Conservation (phyloP, 2,113 vertebrate genomes). For the Martes martes region DNA sequence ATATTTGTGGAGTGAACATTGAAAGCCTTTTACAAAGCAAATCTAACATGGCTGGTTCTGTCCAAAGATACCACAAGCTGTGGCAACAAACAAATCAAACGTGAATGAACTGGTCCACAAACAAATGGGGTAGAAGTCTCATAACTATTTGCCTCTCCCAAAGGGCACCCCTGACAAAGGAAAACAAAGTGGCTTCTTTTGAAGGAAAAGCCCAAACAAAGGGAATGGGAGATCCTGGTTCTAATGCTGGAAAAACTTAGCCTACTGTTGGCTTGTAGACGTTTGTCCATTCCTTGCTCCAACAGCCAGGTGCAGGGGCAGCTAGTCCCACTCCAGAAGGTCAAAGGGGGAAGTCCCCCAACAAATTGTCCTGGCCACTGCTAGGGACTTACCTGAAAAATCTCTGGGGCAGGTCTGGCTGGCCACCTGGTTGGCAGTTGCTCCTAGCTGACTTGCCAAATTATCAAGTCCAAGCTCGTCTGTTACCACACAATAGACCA, state of each 20-base stretch:
- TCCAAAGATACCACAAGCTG: neutral
- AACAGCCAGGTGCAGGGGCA: neutral
- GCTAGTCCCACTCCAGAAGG: neutral
- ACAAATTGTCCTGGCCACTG: neutral
- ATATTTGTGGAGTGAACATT: neutral
- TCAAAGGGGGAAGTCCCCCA: neutral
- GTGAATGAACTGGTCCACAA: neutral
- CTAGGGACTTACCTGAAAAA: neutral
- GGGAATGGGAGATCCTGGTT: neutral
- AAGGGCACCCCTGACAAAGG: neutral
- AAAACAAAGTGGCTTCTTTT: neutral
- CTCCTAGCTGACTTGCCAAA: neutral
- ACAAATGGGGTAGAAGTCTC: neutral
- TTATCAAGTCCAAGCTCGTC: neutral
- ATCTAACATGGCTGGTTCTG: neutral
- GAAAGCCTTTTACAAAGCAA: neutral
- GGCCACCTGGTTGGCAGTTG: neutral
- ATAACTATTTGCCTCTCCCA: neutral
- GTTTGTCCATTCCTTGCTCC: neutral
- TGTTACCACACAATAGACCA: neutral
- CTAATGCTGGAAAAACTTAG: neutral
- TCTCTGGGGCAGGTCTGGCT: neutral
- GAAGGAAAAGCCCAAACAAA: neutral
- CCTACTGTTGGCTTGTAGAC: neutral
- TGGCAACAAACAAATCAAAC: neutral